Evolutionary conservation across 2,888 invertebrate species (phyloP).

Genomic region (Lasius fuliginosus): DNA sequence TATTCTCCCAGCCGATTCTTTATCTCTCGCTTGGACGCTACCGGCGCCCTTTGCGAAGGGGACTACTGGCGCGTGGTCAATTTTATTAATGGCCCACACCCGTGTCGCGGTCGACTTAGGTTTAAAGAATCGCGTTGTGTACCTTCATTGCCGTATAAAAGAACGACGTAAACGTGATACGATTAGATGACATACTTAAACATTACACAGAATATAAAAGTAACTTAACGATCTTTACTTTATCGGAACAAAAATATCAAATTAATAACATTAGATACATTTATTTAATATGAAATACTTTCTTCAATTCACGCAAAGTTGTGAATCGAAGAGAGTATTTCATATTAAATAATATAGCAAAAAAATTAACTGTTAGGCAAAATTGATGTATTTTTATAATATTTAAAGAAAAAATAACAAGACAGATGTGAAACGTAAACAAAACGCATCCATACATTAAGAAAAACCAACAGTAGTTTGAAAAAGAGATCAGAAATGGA

Average conservation of each 20-base stretch:
- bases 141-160: slow-evolving; percentile 1
- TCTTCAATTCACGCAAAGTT: background rate
- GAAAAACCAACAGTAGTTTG: background rate
- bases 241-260: background rate
- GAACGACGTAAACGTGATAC: background rate
- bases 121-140: slow-evolving; percentile 13
- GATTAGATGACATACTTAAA: slow-evolving; percentile 13
- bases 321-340: too few species aligned
- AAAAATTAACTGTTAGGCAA: background rate
- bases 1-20: slow-evolving; percentile 41
- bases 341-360: background rate
- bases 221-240: background rate
- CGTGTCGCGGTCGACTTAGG: slow-evolving; percentile 47
- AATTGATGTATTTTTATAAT: background rate
- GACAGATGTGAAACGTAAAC: background rate
- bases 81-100: slow-evolving; percentile 76
- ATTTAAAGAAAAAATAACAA: background rate
- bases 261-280: slow-evolving; percentile 3
- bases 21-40: slow-evolving; percentile 45
- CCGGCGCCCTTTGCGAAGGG: slow-evolving; percentile 43
- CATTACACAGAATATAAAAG: background rate
- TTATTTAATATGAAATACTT: background rate
- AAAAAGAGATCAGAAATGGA: background rate
- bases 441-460: background rate
- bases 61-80: slow-evolving; percentile 77